Evolutionary conservation across 2,888 invertebrate genomes (phyloP).

Genomic region (Mythimna lalbum): DNA sequence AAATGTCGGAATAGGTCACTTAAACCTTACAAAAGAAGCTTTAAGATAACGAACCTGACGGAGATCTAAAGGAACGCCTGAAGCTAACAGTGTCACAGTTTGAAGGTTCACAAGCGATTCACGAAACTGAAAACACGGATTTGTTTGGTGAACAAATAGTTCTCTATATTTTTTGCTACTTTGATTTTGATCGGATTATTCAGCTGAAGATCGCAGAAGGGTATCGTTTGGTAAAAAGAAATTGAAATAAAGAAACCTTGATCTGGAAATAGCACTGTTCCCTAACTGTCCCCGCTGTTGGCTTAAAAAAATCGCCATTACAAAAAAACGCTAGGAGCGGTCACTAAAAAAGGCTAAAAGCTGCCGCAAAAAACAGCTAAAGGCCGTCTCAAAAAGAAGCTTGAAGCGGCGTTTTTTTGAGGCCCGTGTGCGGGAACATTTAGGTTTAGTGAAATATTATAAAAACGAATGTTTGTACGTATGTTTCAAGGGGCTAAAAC

Average conservation of each 20-base stretch:
- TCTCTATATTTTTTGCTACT: neutral
- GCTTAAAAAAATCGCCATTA: too few relatives aligned
- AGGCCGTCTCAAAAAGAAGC: too few relatives aligned
- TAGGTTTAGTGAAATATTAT: too few relatives aligned
- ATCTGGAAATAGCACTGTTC: neutral
- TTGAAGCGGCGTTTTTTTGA: too few relatives aligned
- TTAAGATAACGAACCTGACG: conserved; percentile 46
- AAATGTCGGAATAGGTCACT: conserved; percentile 37
- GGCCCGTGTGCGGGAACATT: too few relatives aligned
- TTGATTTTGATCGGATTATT: conserved; percentile 25
- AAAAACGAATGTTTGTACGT: too few relatives aligned
- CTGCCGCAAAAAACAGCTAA: too few relatives aligned
- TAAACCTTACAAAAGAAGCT: conserved; percentile 37
- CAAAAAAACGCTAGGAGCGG: too few relatives aligned
- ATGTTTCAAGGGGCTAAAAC: too few relatives aligned
- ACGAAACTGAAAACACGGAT: conserved; percentile 12
- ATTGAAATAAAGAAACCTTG: conserved; percentile 2
- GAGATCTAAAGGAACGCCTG: conserved; percentile 51
- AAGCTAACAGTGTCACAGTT: conserved; percentile 34
- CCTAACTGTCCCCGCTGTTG: too few relatives aligned
- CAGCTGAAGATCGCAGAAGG: neutral
- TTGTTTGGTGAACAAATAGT: conserved; percentile 22
- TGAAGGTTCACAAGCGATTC: conserved; percentile 29
- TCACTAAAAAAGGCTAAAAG: too few relatives aligned
- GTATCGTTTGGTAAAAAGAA: conserved; percentile 7